Conservation (phyloP, 2,797 vertebrate species). For the Gymnoscopelus braueri region DNA sequence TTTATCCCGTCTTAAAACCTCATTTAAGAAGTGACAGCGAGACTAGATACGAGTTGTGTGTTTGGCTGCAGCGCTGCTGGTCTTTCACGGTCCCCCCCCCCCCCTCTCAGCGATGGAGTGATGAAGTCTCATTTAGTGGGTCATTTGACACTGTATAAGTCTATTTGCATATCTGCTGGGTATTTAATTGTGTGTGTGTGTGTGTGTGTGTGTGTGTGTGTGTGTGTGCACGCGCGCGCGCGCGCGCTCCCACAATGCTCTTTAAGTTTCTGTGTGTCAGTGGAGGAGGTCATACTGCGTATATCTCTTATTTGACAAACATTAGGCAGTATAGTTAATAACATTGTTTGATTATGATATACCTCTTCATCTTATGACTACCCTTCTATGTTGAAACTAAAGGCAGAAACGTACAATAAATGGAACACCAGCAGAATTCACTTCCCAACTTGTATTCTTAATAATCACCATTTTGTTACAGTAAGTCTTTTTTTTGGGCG, state of each 20-base stretch:
- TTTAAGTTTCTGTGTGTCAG: neutral
- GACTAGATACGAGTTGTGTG: neutral
- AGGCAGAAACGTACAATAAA: too few relatives aligned
- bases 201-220: slow-evolving; percentile 7
- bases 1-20: slow-evolving; percentile 9
- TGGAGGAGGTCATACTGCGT: neutral
- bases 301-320: neutral
- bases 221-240: too few relatives aligned
- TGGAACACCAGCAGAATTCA: too few relatives aligned
- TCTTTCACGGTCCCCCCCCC: slow-evolving; percentile 3
- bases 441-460: too few relatives aligned
- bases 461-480: too few relatives aligned
- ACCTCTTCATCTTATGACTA: too few relatives aligned
- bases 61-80: neutral
- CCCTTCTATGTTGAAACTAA: too few relatives aligned
- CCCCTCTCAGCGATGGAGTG: neutral
- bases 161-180: slow-evolving; percentile 45
- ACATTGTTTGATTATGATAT: too few relatives aligned
- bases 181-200: slow-evolving; percentile 39
- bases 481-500: too few relatives aligned
- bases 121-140: slow-evolving; percentile 46
- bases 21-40: slow-evolving; percentile 8
- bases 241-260: too few relatives aligned
- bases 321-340: too few relatives aligned
- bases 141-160: slow-evolving; percentile 40